Percentiles rank a stretch among this genome's conserved stretches.
These are phyloP conservation scores for Opisthocomus hoazin DNA, from an alignment of 2,113 vertebrate genomes.

Conservation along the genomic window DNA sequence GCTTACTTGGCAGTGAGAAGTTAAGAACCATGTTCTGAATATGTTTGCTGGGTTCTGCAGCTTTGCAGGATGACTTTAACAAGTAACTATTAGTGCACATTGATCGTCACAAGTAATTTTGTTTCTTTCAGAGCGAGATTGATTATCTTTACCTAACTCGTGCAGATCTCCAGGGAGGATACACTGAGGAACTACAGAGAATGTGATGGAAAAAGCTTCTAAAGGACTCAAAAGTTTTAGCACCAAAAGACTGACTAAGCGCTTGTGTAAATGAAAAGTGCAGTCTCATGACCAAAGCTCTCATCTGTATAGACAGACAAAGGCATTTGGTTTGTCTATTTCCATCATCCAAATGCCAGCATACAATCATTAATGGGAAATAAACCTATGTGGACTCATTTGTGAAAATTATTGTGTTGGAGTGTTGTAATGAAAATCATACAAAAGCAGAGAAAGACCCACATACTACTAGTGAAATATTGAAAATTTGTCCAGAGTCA, in stretches of 20 bases:
- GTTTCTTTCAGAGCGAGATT: neutral
- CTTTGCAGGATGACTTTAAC: neutral
- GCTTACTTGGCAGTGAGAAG: neutral
- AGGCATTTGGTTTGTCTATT: neutral
- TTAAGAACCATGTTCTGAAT: neutral
- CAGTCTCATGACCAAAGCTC: neutral
- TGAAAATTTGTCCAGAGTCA: neutral
- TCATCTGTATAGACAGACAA: neutral
- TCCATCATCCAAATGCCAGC: neutral
- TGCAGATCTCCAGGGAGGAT: neutral
- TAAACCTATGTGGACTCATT: neutral
- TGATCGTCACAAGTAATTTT: slow-evolving; percentile 14
- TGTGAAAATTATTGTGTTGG: neutral
- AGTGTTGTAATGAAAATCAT: neutral
- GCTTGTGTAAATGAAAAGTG: neutral
- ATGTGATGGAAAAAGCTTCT: neutral
- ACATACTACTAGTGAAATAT: too few species aligned
- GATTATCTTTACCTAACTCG: slow-evolving; percentile 6
- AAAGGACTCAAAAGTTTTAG: neutral
- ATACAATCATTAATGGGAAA: neutral
- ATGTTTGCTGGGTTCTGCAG: neutral
- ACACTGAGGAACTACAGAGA: neutral
- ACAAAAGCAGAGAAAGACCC: neutral
- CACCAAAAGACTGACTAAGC: neutral
- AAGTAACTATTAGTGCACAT: neutral